phyloP scores from a whole-genome alignment of 2,113 vertebrate species.

The Rhodinocichla rosea region DNA sequence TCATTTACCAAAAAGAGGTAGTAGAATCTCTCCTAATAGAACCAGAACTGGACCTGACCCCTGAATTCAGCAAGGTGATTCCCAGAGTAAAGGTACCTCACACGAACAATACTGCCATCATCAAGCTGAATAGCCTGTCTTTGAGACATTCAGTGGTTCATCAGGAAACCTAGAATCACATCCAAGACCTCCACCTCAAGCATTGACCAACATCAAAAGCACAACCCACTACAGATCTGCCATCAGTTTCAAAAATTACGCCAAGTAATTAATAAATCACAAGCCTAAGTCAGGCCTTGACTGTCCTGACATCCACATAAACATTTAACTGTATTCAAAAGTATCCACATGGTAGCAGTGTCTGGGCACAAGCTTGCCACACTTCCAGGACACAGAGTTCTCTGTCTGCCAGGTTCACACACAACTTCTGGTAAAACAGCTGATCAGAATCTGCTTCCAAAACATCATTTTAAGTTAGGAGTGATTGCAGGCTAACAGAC shows the following conservation, averaged over 20 bases:
- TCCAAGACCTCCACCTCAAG: neutral
- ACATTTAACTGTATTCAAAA: neutral
- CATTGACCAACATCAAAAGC: neutral
- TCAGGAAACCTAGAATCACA: neutral
- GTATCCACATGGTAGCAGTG: neutral
- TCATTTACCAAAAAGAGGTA: neutral
- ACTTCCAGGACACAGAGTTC: neutral
- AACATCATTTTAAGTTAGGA: neutral
- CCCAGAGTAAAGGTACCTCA: neutral
- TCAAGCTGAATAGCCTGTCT: neutral
- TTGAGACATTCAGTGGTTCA: neutral
- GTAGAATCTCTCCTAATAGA: neutral
- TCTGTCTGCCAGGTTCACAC: neutral
- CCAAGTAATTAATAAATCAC: neutral
- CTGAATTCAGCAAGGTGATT: neutral
- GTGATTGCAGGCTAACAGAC: neutral
- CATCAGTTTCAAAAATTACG: neutral
- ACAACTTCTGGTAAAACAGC: neutral
- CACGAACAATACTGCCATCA: accelerated
- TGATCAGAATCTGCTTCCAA: neutral
- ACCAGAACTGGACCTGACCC: neutral
- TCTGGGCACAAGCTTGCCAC: neutral
- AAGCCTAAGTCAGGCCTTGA: neutral
- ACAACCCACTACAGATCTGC: neutral
- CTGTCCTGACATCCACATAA: neutral